Conservation (phyloP, 1,140 invertebrate species). For the Patella vulgata region DNA sequence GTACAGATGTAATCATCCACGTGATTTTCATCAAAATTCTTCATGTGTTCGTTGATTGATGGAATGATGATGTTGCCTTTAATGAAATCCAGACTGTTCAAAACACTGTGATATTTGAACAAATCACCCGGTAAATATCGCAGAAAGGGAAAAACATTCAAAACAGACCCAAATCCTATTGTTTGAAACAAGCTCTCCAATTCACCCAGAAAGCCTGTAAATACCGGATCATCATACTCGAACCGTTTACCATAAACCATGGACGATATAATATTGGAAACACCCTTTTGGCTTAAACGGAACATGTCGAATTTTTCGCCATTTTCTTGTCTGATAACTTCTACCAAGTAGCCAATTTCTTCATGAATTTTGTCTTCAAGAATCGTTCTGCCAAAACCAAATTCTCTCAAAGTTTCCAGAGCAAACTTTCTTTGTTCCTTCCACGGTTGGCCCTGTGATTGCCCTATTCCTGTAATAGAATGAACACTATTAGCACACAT, state of each 20-base stretch:
- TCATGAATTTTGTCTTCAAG: conserved; percentile 24
- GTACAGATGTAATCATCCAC: conserved; percentile 27
- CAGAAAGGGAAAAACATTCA: conserved; percentile 7
- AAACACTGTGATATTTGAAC: conserved; percentile 2
- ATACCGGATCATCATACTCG: conserved; percentile 61
- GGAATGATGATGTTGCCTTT: conserved; percentile 1
- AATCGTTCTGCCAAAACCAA: no score
- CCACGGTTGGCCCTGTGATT: no score
- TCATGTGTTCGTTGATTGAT: conserved; percentile 9
- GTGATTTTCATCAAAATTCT: conserved; percentile 12
- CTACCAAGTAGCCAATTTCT: conserved; percentile 6
- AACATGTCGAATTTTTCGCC: conserved; percentile 12
- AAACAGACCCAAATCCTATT: background rate
- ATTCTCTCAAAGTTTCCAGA: conserved; percentile 6
- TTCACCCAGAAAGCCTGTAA: background rate
- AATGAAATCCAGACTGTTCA: background rate
- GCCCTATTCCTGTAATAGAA: no score
- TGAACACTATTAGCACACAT: no score
- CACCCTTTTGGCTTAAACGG: conserved; percentile 68
- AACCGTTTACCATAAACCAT: conserved; percentile 87
- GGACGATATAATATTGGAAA: conserved; percentile 91
- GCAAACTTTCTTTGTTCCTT: conserved; percentile 18
- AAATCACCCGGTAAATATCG: conserved; percentile 8
- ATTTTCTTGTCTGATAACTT: background rate
- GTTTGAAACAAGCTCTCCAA: background rate